These are phyloP conservation scores for Caenorhabditis sp. DNA, from an alignment of 2,888 invertebrate species.

Conservation along the genomic window DNA sequence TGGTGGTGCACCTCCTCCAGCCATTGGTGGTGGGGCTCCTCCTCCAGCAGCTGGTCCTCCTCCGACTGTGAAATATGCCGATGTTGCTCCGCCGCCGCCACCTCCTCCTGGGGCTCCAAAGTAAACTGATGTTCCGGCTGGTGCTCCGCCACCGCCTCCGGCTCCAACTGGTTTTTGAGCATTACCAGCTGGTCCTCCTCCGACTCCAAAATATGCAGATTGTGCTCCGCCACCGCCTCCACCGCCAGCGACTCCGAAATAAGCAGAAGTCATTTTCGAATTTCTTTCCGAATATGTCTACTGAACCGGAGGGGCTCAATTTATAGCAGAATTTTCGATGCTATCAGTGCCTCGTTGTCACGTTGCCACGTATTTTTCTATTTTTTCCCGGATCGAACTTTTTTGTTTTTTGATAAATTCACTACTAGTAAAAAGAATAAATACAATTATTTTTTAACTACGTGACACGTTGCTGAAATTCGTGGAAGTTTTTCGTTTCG, in stretches of 20 bases:
- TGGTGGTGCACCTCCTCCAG: background rate
- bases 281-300: slow-evolving; percentile 1
- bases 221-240: slow-evolving; percentile 25
- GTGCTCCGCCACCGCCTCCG: slow-evolving; percentile 17
- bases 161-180: slow-evolving; percentile 8
- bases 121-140: slow-evolving; percentile 6
- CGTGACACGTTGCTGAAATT: too few species aligned
- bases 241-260: slow-evolving; percentile 51
- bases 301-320: background rate
- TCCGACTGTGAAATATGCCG: slow-evolving; percentile 8
- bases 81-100: slow-evolving; percentile 18
- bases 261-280: slow-evolving; percentile 43
- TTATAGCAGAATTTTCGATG: background rate
- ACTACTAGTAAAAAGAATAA: background rate
- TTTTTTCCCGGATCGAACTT: background rate
- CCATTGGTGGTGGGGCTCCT: background rate
- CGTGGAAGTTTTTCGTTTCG: too few species aligned
- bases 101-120: slow-evolving; percentile 11
- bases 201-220: slow-evolving; percentile 48
- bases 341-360: background rate
- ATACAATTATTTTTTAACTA: background rate
- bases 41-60: slow-evolving; percentile 7
- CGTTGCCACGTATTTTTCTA: background rate
- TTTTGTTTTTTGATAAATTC: background rate
- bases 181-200: slow-evolving; percentile 13